Evolutionary conservation across 2,888 invertebrate species (phyloP).

Genomic region (Tholera decimalis): DNA sequence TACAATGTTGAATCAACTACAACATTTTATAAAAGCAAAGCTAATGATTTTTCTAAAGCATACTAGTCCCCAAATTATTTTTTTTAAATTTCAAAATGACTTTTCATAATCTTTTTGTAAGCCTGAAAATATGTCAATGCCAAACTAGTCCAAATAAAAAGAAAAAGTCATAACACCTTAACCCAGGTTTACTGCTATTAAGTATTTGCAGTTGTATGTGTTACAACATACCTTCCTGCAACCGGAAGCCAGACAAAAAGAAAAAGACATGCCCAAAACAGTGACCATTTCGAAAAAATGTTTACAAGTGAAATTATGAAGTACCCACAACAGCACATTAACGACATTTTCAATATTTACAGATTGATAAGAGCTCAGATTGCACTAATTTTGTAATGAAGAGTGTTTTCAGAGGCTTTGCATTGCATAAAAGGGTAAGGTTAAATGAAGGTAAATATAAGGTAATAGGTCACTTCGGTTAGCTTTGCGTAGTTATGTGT

Average conservation of each 20-base stretch:
- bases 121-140: not conserved
- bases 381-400: constrained; percentile 23
- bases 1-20: too few relatives aligned
- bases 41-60: not conserved
- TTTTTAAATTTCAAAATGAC: not conserved
- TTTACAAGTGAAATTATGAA: constrained; percentile 31
- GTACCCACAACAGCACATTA: constrained; percentile 25
- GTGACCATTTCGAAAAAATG: constrained; percentile 5
- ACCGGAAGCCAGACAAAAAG: not conserved
- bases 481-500: not conserved
- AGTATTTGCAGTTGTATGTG: not conserved
- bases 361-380: constrained; percentile 17
- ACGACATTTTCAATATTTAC: constrained; percentile 45
- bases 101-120: not conserved
- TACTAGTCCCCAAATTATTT: not conserved
- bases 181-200: not conserved
- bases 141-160: too few relatives aligned
- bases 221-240: not conserved
- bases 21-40: not conserved
- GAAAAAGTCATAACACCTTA: too few relatives aligned
- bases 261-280: not conserved
- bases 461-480: not conserved
- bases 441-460: constrained; percentile 7
- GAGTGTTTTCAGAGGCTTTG: constrained; percentile 1
- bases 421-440: not conserved